Conservation (phyloP, 2,888 invertebrate genomes). For the Synanthedon andrenaeformis region DNA sequence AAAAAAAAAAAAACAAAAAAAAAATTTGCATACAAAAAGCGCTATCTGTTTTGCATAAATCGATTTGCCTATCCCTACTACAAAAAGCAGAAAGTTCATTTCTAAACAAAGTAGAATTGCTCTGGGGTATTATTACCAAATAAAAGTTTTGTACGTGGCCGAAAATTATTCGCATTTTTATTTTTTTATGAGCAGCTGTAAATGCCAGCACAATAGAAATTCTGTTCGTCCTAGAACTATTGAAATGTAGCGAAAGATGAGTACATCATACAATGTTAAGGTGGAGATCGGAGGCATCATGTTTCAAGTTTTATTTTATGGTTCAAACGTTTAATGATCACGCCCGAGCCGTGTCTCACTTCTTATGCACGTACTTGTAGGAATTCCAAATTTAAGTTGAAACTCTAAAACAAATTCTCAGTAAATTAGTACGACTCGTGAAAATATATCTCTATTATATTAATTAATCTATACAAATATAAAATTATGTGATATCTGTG, state of each 20-base stretch:
- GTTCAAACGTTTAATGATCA: not conserved
- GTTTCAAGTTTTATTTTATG: not conserved
- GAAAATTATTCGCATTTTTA: constrained; percentile 43
- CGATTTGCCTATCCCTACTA: constrained; percentile 66
- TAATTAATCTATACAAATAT: too few species aligned
- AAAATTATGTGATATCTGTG: too few species aligned
- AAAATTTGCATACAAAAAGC: constrained; percentile 68
- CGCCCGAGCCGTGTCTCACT: not conserved
- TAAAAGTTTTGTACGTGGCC: constrained; percentile 51
- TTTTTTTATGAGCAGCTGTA: constrained; percentile 25
- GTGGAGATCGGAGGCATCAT: not conserved
- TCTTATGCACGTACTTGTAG: not conserved
- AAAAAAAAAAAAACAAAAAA: constrained; percentile 56
- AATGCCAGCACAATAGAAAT: constrained; percentile 22
- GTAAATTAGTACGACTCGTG: too few species aligned
- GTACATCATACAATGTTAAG: not conserved
- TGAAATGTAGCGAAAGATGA: not conserved
- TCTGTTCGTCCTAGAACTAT: constrained; percentile 8
- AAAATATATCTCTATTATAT: too few species aligned
- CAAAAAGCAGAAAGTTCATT: constrained; percentile 59
- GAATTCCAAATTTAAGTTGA: too few species aligned
- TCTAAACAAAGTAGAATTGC: constrained; percentile 66
- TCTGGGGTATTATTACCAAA: constrained; percentile 63
- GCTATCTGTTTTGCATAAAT: constrained; percentile 67
- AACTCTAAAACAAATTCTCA: too few species aligned